Percentiles rank a stretch among this genome's conserved stretches.
Conservation (phyloP, 2,888 invertebrate species). For the Drosophila fungiperda region DNA sequence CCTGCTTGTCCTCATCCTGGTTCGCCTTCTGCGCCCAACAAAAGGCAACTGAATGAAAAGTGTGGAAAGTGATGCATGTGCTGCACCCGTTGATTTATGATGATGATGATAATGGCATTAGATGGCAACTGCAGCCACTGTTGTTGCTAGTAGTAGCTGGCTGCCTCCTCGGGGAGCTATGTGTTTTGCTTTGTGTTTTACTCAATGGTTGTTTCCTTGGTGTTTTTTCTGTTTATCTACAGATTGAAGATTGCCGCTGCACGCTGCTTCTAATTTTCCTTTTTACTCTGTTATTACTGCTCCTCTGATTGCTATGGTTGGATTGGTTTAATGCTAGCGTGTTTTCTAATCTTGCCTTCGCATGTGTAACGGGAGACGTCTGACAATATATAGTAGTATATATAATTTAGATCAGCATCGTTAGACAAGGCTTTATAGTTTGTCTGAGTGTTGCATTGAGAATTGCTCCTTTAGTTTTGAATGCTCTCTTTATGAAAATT, state of each 20-base stretch:
- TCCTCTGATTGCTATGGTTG: background rate
- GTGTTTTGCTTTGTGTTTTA: background rate
- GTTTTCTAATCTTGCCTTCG: background rate
- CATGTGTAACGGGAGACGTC: background rate
- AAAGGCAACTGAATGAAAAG: constrained; percentile 42
- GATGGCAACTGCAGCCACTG: constrained; percentile 43
- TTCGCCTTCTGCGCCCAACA: constrained; percentile 36
- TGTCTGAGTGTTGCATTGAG: background rate
- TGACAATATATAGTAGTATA: background rate
- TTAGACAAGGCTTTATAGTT: background rate
- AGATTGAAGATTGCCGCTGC: background rate
- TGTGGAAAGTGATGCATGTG: constrained; percentile 69
- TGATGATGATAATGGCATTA: constrained; percentile 67
- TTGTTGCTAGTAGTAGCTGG: constrained; percentile 17
- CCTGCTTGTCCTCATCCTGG: background rate
- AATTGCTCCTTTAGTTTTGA: background rate
- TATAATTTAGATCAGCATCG: background rate
- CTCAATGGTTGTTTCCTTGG: background rate
- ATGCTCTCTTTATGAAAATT: background rate
- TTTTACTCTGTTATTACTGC: constrained; percentile 1
- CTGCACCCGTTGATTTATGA: constrained; percentile 74
- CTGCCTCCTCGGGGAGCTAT: background rate
- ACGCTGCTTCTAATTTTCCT: background rate
- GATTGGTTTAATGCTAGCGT: background rate
- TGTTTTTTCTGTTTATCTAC: background rate